Evolutionary conservation across 2,888 invertebrate species (phyloP).

Genomic region (Drosophila picticornis): DNA sequence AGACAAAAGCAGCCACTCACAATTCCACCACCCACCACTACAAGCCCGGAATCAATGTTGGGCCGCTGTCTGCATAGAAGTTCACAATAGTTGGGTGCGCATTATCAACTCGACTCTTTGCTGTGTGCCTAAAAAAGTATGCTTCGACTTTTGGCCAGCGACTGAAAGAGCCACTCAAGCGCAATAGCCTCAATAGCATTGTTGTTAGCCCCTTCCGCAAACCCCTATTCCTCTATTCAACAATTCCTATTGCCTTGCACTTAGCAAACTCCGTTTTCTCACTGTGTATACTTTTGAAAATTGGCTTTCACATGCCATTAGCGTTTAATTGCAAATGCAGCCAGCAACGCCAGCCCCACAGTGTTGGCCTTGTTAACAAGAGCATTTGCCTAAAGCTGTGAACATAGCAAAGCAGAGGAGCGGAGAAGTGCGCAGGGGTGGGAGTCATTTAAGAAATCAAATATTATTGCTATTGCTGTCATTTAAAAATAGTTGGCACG

Average conservation of each 20-base stretch:
- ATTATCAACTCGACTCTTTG: constrained; percentile 41
- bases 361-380: constrained; percentile 70
- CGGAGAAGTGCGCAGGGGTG: not conserved
- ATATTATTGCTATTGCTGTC: constrained; percentile 67
- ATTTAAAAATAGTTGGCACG: constrained; percentile 40
- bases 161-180: constrained; percentile 61
- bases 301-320: constrained; percentile 81
- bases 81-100: constrained; percentile 48
- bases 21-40: not conserved
- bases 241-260: constrained; percentile 73
- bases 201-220: constrained; percentile 15
- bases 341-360: not conserved
- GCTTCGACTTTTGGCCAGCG: constrained; percentile 56
- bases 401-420: constrained; percentile 28
- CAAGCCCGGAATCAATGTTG: constrained; percentile 34
- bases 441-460: constrained; percentile 64
- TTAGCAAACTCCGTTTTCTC: constrained; percentile 60
- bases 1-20: constrained; percentile 37
- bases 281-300: constrained; percentile 73
- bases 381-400: constrained; percentile 66
- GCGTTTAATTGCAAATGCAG: constrained; percentile 74
- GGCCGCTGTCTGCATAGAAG: constrained; percentile 2
- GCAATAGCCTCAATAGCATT: constrained; percentile 56
- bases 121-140: constrained; percentile 46
- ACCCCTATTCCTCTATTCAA: constrained; percentile 25